Base-by-base conservation (phyloP, 2,113 vertebrate species). In the Hassar affinis region DNA sequence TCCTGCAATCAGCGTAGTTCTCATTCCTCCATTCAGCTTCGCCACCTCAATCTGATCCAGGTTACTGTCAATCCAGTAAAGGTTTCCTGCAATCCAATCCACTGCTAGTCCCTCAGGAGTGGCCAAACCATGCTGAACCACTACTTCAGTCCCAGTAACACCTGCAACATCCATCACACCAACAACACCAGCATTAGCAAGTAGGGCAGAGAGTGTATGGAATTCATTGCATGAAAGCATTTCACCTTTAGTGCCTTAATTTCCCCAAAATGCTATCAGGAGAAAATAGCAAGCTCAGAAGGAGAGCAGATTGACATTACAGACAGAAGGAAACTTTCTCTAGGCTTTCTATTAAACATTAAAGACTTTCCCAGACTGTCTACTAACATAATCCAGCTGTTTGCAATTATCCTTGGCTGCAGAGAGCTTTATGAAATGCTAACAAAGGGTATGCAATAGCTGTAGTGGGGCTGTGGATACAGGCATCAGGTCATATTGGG, bases 51-150 rank as follows among this genome's bases (percentile, higher is more conserved):
- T 99, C 91, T 99, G 98, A 89, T 99, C 98, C 94, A 99, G 91
- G 85, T 99, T 99, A 91, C 98, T 99, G 92, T 99, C 98, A 85
- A 99, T 98, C 98, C 98, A 99, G 90, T 99, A 99, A 27, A 99
- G 95, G 89, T 98, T 99, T 80, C 95, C 96, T 30, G 97, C 97
- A 85, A 99, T 97, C 98, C 98, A 99, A 84, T 99, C 98, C 20
- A 99, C 96, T 1, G 98, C 97, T 83, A 99, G 91, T 47, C 98
- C 98, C 90, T 99, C 98, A 7, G 98, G 98, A 8, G 98, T 99
- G 59, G 98, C 98, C 90, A 99, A 88, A 4, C 98, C 98, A 8
- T 99, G 97, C 45, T 99, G 96, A 56, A 99, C 96, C 5, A 99
- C 96, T 51, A 99, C 96, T 87, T 99, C 98, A 18, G 98, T 94